Evolutionary conservation across 2,797 vertebrate species (phyloP).

Genomic region (Remorina albescens): DNA sequence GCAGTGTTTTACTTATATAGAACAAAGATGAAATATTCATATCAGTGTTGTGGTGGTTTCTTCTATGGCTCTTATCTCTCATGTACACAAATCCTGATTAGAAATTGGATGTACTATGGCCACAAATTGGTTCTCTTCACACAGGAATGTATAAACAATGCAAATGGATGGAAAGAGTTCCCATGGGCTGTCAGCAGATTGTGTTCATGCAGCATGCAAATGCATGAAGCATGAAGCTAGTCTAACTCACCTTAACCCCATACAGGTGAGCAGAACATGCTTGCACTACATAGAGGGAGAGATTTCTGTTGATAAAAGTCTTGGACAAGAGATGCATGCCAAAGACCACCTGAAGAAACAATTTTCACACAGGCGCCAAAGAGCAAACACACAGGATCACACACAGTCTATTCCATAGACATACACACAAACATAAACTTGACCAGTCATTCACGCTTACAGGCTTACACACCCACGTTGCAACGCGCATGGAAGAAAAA

Average conservation of each 20-base stretch:
- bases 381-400: slow-evolving; percentile 29
- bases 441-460: slow-evolving; percentile 47
- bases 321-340: slow-evolving; percentile 68
- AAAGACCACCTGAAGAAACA: slow-evolving; percentile 55
- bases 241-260: slow-evolving; percentile 48
- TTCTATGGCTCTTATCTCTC: slow-evolving; percentile 38
- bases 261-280: slow-evolving; percentile 47
- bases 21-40: slow-evolving; percentile 79
- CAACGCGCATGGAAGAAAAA: slow-evolving; percentile 54
- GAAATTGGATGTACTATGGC: slow-evolving; percentile 52
- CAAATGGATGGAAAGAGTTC: slow-evolving; percentile 65
- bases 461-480: slow-evolving; percentile 35
- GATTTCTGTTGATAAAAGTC: slow-evolving; percentile 67
- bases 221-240: slow-evolving; percentile 64
- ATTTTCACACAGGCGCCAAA: slow-evolving; percentile 45
- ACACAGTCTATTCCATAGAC: slow-evolving; percentile 22
- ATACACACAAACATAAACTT: slow-evolving; percentile 36
- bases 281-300: slow-evolving; percentile 58
- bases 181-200: slow-evolving; percentile 68
- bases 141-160: slow-evolving; percentile 64
- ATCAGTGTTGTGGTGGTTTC: slow-evolving; percentile 53
- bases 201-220: slow-evolving; percentile 82
- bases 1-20: slow-evolving; percentile 79
- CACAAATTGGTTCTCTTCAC: slow-evolving; percentile 57
- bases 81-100: slow-evolving; percentile 67